These are phyloP conservation scores for Eublepharis macularius DNA, from an alignment of 2,113 vertebrate genomes.

Conservation along the genomic window DNA sequence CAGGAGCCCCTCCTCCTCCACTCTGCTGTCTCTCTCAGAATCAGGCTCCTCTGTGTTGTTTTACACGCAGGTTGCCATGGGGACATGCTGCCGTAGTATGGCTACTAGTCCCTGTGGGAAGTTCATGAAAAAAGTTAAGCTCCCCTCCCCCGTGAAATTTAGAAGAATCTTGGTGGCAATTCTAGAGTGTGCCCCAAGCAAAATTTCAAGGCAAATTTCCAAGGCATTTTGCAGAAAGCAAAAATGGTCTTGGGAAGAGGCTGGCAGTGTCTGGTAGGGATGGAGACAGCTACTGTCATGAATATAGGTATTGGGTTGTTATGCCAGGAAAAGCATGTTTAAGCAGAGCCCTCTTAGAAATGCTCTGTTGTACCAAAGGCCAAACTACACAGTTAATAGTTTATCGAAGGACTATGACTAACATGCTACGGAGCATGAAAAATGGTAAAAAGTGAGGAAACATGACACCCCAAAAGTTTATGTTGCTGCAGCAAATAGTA, in stretches of 20 bases:
- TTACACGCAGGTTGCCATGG: too few relatives aligned
- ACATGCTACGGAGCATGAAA: too few relatives aligned
- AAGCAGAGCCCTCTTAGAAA: background rate
- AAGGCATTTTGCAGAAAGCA: background rate
- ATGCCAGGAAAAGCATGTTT: background rate
- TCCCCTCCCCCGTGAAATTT: background rate
- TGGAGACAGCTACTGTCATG: background rate
- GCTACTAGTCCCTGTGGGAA: too few relatives aligned
- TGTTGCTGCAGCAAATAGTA: too few relatives aligned
- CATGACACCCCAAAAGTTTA: too few relatives aligned
- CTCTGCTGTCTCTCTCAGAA: too few relatives aligned
- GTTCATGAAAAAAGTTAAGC: background rate
- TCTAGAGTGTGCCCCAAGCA: background rate
- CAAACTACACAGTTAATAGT: too few relatives aligned
- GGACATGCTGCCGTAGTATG: too few relatives aligned
- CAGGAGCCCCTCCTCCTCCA: too few relatives aligned
- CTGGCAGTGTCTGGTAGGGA: background rate
- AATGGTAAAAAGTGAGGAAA: too few relatives aligned
- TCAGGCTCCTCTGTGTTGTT: too few relatives aligned
- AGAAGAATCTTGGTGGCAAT: background rate
- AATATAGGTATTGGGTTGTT: background rate
- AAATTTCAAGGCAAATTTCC: background rate
- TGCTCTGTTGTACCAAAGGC: background rate
- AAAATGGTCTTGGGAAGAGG: background rate
- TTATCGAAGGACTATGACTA: background rate